phyloP scores from a whole-genome alignment of 2,888 invertebrate genomes.

The Calameuta pallipes region DNA sequence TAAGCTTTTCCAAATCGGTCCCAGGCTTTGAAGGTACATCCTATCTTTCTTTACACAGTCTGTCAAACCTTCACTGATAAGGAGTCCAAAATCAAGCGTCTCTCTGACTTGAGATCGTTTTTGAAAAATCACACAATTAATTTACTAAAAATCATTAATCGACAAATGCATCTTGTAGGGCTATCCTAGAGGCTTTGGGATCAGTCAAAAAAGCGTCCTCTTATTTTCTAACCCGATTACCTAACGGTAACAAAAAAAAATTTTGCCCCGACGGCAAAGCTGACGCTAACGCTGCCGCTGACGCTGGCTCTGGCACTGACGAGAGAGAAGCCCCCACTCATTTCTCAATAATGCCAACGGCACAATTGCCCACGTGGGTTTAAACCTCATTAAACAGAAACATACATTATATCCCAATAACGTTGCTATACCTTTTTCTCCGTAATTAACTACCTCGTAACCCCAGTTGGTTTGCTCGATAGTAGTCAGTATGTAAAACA shows the following conservation, averaged over 20 bases:
- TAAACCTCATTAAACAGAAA: background rate
- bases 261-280: too few species aligned
- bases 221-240: too few species aligned
- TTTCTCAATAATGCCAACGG: background rate
- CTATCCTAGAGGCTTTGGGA: too few species aligned
- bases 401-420: background rate
- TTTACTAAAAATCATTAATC: background rate
- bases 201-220: too few species aligned
- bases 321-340: background rate
- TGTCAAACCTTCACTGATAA: background rate
- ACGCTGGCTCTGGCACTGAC: too few species aligned
- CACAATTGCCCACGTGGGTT: background rate
- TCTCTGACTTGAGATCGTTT: background rate
- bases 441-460: background rate
- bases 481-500: background rate
- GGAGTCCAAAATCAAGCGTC: background rate
- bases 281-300: too few species aligned
- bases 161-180: too few species aligned
- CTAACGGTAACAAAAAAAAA: too few species aligned
- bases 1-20: slow-evolving; percentile 1
- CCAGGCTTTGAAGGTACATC: background rate
- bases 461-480: background rate
- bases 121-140: background rate
- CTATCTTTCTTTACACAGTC: background rate
- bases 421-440: background rate